Base-by-base conservation (phyloP, 2,113 vertebrate genomes). In the Triplophysa dalaica region DNA sequence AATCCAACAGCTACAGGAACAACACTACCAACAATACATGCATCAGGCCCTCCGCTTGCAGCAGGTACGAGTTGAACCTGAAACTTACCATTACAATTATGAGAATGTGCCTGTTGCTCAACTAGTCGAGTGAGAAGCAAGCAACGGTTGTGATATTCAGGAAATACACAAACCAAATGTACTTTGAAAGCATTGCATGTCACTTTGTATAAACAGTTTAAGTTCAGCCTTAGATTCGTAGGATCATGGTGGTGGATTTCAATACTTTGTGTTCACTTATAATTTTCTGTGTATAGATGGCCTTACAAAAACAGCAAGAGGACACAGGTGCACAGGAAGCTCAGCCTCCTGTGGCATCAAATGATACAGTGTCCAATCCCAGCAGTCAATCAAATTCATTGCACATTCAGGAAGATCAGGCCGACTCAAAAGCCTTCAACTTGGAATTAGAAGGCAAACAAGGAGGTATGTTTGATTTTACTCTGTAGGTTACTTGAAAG, bases 1-100 rank as follows among this genome's bases (percentile, higher is more conserved):
- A 70, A 97, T 99, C 87, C 94, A 95, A 0, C 98, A 98, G 91
- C 93, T 99, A 24, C 96, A 98, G 89, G 97, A 99, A 80, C 96
- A 98, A 85, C 97, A 98, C 90, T 98, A 98, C 86, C 97, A 98
- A 82, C 97, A 98, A 80, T 98, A 98, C 86, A 96, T 98, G 94
- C 95, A 97, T 84, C 97, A 98, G 91, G 89, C 97, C 74, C 98
- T 98, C 85, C 96, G 96, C 83, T 94, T 98, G 73, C 97, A 99
- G 91, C 94, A 99, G 82, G 82, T 83, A 64, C 17, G 7, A 1
- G 94, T 95, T 17, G 95, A 96, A 89, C 97, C 97, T 52, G 50
- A 52, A 52, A 16, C 3, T 52, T 52, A 52, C 50, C 50, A 52
- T 52, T 16, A 52, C 14, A 52, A 19, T 17, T 50, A 50, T 4